Evolutionary conservation across 2,888 invertebrate species (phyloP).

Genomic region (Gastrophysa polygoni): DNA sequence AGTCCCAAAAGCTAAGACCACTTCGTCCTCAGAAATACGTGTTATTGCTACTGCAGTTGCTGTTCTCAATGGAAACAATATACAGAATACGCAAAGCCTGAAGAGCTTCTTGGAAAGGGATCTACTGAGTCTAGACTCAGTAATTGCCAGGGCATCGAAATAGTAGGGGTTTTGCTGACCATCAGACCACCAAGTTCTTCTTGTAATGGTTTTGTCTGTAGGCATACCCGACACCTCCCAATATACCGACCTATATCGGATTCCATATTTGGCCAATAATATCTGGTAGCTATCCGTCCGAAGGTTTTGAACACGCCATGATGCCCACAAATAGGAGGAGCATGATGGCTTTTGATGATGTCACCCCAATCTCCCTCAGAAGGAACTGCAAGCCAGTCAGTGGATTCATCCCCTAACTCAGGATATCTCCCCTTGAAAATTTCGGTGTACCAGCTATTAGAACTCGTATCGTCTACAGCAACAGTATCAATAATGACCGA

Average conservation of each 20-base stretch:
- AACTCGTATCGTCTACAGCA: not conserved
- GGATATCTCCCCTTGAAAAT: conserved; percentile 7
- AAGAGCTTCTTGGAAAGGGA: conserved; percentile 26
- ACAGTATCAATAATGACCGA: conserved; percentile 17
- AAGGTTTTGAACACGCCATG: conserved; percentile 36
- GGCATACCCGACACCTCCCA: conserved; percentile 31
- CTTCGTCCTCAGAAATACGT: not conserved
- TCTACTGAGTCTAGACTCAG: conserved; percentile 32
- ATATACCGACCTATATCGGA: conserved; percentile 36
- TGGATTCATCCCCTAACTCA: not conserved
- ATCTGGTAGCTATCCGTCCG: conserved; percentile 16
- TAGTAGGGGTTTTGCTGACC: conserved; percentile 8
- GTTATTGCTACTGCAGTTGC: not conserved
- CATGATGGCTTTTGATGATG: conserved; percentile 26
- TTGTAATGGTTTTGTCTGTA: conserved; percentile 30
- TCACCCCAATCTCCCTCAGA: conserved; percentile 21
- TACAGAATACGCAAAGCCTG: conserved; percentile 11
- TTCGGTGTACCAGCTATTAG: conserved; percentile 28
- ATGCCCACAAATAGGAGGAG: conserved; percentile 32
- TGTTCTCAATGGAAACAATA: conserved; percentile 12
- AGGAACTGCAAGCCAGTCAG: conserved; percentile 29
- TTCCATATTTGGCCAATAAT: conserved; percentile 39
- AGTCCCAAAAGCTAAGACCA: not conserved
- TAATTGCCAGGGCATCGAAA: conserved; percentile 23
- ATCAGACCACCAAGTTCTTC: conserved; percentile 33